Conservation (phyloP, 2,888 invertebrate species). For the Fragum whitleyi region DNA sequence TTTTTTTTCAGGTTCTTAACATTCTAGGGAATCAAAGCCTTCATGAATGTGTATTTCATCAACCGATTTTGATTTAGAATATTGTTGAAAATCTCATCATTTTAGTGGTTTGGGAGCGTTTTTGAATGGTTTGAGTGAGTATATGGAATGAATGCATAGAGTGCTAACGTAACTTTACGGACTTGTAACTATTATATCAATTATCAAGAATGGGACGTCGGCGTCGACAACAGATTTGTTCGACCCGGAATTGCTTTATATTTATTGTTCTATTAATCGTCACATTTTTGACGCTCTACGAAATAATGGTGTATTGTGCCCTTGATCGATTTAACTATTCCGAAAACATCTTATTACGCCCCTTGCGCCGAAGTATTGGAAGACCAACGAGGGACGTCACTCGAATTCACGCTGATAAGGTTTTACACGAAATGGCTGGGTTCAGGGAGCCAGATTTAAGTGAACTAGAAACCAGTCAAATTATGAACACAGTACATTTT, state of each 20-base stretch:
- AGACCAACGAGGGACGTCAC: slow-evolving; percentile 5
- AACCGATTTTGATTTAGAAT: no score
- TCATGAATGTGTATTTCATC: no score
- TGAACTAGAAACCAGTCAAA: slow-evolving; percentile 53
- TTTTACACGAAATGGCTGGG: slow-evolving; percentile 53
- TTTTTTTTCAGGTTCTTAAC: no score
- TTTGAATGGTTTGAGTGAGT: no score
- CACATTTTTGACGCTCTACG: slow-evolving; percentile 19
- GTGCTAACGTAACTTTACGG: no score
- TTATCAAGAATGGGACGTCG: background rate
- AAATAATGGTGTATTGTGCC: slow-evolving; percentile 40
- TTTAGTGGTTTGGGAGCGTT: no score
- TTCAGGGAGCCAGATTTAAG: slow-evolving; percentile 27
- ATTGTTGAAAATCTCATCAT: no score
- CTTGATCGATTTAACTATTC: slow-evolving; percentile 6
- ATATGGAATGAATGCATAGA: no score
- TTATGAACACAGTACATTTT: slow-evolving; percentile 74
- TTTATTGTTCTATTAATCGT: background rate
- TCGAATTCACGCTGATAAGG: slow-evolving; percentile 41
- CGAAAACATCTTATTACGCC: background rate
- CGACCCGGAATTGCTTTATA: background rate
- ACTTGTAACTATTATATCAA: no score
- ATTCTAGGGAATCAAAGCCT: no score
- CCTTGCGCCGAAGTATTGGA: background rate
- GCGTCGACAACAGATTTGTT: background rate